These are phyloP conservation scores for Diploscapter pachys DNA, from an alignment of 1,140 invertebrate genomes.

Conservation along the genomic window DNA sequence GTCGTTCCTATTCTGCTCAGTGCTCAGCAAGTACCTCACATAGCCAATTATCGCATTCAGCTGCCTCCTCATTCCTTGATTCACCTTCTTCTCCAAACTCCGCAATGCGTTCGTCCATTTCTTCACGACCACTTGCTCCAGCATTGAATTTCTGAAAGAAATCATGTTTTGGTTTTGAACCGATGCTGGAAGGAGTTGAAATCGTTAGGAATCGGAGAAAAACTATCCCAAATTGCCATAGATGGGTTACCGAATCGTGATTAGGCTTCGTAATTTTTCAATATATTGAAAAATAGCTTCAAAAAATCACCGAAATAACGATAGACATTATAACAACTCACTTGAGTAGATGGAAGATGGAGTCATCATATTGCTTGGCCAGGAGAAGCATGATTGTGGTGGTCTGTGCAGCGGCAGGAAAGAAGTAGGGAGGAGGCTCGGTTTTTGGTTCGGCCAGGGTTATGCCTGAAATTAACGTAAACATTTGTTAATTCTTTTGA, in stretches of 20 bases:
- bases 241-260: too few species aligned
- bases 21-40: conserved; percentile 82
- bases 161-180: conserved; percentile 2
- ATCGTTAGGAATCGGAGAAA: too few species aligned
- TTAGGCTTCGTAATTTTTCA: too few species aligned
- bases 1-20: conserved; percentile 90
- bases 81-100: conserved; percentile 71
- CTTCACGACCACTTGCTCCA: conserved; percentile 79
- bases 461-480: conserved; percentile 64
- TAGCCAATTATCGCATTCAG: conserved; percentile 77
- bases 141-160: conserved; percentile 73
- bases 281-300: too few species aligned
- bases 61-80: conserved; percentile 85
- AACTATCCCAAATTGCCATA: too few species aligned
- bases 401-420: conserved; percentile 86
- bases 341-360: conserved; percentile 80
- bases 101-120: conserved; percentile 31
- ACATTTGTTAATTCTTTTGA: background rate
- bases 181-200: too few species aligned
- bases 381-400: conserved; percentile 91
- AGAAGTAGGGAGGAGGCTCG: conserved; percentile 85
- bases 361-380: conserved; percentile 88
- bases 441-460: conserved; percentile 80
- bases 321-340: conserved; percentile 61
- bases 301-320: conserved; percentile 19